Evolutionary conservation across 2,797 vertebrate species (phyloP), one percentile per base, ranked within the genome.

Genomic region (Ctenochaetus hawaiiensis): DNA sequence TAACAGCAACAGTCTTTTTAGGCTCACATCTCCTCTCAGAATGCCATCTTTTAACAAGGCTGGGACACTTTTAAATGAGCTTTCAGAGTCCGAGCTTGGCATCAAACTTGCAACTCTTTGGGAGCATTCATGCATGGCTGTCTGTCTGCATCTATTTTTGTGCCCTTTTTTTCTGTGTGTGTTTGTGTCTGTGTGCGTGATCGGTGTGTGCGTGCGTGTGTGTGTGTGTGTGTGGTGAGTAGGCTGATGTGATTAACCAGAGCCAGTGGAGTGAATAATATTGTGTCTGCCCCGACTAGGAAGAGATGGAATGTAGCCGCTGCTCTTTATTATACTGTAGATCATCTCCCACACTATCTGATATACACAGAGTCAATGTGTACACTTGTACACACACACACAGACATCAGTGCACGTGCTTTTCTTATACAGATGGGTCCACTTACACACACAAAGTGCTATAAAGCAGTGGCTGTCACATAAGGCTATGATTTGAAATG

Each of bases 191-290:
- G 52, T 44, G 20, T 51, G 75, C 61, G 45, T 66, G 9, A 10
- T 14, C 43, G 9, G 34, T 66, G 43, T 22, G 34, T 60, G 41
- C 54, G 17, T 61, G 54, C 39, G 26, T 67, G 48, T 47, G 23
- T 54, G 77, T 66, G 49, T 68, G 58, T 49, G 76, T 70, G 62
- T 85, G 66, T 66, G 76, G 61, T 82, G 86, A 80, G 86, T 87
- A 79, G 82, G 73, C 87, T 88, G 84, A 89, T 85, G 89, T 90
- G 89, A 93, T 92, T 91, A 91, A 79, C 86, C 87, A 88, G 71
- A 90, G 81, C 87, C 90, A 89, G 89, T 91, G 89, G 89, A 92
- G 91, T 91, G 91, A 89, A 89, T 89, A 89, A 92, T 91, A 91
- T 88, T 90, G 78, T 92, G 89, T 91, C 91, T 91, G 78, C 81